Evolutionary conservation across 2,113 vertebrate species (phyloP), one percentile per base, ranked within the genome.

Genomic region (Indicator indicator): DNA sequence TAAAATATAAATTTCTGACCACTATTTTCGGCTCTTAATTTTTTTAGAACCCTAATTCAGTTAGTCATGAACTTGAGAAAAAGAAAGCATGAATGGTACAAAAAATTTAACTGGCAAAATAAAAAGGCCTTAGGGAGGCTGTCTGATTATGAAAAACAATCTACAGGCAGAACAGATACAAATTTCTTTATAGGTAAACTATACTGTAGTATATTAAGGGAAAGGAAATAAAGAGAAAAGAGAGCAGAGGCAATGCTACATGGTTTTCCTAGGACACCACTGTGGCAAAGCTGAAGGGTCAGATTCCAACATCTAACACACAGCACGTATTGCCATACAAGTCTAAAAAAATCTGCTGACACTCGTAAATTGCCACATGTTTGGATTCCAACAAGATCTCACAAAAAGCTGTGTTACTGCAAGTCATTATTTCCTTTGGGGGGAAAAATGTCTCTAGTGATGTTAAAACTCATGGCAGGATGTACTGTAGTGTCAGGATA

Each of bases 291-390:
- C 91, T 20, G 10, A 96, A 82, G 95, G 96, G 97, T 96, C 95
- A 90, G 92, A 95, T 97, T 97, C 96, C 95, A 90, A 80, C 93
- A 94, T 95, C 72, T 96, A 95, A 94, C 24, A 0, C 93, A 88
- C 95, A 97, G 94, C 96, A 94, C 27, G 83, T 23, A 83, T 93
- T 95, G 93, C 96, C 94, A 97, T 89, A 96, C 91, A 95, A 93
- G 89, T 11, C 69, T 91, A 4, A 90, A 72, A 89, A 86, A 74
- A 88, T 90, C 85, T 92, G 94, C 95, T 95, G 96, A 97, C 94
- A 94, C 91, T 96, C 32, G 48, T 96, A 97, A 97, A 97, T 48
- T 88, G 94, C 94, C 97, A 97, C 97, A 97, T 96, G 97, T 97
- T 97, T 96, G 95, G 92, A 96, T 95, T 96, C 94, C 96, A 96